Evolutionary conservation across 2,888 invertebrate genomes (phyloP).

Genomic region (Caenorhabditis sp.): DNA sequence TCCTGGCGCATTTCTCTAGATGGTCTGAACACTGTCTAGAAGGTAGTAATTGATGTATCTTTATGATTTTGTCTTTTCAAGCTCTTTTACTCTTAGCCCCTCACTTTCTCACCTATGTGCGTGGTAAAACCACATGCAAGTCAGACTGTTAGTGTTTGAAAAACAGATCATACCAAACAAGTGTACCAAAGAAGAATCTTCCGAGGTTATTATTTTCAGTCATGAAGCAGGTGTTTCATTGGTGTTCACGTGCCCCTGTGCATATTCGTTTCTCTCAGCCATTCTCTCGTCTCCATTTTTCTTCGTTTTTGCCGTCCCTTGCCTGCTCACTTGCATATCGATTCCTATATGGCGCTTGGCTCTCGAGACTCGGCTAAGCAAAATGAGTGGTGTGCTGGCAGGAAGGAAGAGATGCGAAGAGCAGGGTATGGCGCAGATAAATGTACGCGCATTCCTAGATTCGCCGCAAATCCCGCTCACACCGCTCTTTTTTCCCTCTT

Average conservation of each 20-base stretch:
- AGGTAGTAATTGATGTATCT: too few relatives aligned
- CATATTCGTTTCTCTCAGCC: not conserved
- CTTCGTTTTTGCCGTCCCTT: conserved; percentile 1
- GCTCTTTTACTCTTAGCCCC: too few relatives aligned
- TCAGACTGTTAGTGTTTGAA: too few relatives aligned
- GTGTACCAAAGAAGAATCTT: too few relatives aligned
- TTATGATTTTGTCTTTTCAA: not conserved
- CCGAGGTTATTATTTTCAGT: not conserved
- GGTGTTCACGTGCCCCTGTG: conserved; percentile 4
- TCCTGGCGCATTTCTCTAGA: too few relatives aligned
- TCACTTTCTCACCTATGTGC: too few relatives aligned
- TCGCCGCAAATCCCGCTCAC: conserved; percentile 12
- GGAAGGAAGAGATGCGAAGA: conserved; percentile 24
- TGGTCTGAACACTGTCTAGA: too few relatives aligned
- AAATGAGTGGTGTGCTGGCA: conserved; percentile 43
- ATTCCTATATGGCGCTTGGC: conserved; percentile 23
- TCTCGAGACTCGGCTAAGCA: conserved; percentile 2
- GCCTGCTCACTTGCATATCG: conserved; percentile 22
- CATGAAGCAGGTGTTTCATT: conserved; percentile 21
- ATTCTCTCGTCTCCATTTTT: conserved; percentile 3
- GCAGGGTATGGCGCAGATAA: conserved; percentile 12
- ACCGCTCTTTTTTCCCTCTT: not conserved
- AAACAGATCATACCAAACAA: too few relatives aligned
- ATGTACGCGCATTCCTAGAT: conserved; percentile 26
- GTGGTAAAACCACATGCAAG: too few relatives aligned